Percentiles rank a stretch among this genome's conserved stretches.
Evolutionary conservation across 2,113 vertebrate genomes (phyloP).

Genomic region (Albula goreensis): DNA sequence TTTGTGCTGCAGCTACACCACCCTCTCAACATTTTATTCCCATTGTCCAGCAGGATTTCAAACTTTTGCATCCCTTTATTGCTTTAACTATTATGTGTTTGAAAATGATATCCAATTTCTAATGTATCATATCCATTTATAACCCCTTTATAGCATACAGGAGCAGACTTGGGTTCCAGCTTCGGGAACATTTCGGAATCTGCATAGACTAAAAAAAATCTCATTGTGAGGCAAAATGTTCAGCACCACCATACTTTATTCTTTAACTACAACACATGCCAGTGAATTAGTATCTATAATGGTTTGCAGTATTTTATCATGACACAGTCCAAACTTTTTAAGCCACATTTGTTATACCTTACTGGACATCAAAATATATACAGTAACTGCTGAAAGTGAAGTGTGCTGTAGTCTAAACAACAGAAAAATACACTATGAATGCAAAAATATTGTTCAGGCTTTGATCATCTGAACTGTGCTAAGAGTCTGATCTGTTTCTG

Average conservation of each 20-base stretch:
- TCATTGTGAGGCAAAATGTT: neutral
- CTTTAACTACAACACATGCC: neutral
- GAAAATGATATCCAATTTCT: neutral
- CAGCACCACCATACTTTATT: neutral
- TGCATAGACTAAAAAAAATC: neutral
- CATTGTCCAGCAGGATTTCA: too few species aligned
- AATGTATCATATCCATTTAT: neutral
- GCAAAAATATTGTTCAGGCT: neutral
- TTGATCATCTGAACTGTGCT: neutral
- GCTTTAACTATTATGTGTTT: neutral
- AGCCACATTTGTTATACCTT: neutral
- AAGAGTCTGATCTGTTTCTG: neutral
- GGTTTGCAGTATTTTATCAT: too few species aligned
- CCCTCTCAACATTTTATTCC: too few species aligned
- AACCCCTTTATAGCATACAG: neutral
- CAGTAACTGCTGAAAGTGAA: neutral
- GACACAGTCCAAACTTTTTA: too few species aligned
- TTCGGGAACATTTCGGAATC: neutral
- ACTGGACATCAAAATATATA: too few species aligned
- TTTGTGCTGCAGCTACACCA: too few species aligned
- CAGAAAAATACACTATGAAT: neutral
- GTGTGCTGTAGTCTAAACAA: neutral
- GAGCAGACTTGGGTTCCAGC: neutral
- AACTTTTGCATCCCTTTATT: neutral
- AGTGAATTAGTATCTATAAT: neutral